These are phyloP conservation scores for Phenganax subtilis DNA, from an alignment of 92 coral and sea anemone genomes.

Conservation along the genomic window DNA sequence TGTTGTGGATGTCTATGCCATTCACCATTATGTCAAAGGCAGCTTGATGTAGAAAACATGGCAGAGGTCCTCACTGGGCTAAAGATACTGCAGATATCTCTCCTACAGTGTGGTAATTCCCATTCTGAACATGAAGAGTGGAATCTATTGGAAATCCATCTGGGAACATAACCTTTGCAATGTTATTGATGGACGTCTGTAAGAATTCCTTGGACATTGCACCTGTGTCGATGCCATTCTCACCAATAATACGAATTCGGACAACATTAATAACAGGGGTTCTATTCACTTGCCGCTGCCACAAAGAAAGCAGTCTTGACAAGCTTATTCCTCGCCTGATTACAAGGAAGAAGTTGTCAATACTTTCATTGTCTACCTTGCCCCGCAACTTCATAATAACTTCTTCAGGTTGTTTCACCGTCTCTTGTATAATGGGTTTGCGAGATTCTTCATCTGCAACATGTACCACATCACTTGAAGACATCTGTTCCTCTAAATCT, in stretches of 20 bases:
- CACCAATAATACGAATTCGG: slow-evolving; percentile 32
- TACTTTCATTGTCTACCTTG: not conserved
- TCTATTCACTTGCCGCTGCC: not conserved
- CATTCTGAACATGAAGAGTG: slow-evolving; percentile 44
- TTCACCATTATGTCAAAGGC: slow-evolving; percentile 30
- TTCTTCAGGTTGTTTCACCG: not conserved
- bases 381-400: not conserved
- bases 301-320: slow-evolving; percentile 6
- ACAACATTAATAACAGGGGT: slow-evolving; percentile 13
- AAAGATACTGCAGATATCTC: slow-evolving; percentile 26
- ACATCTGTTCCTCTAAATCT: not conserved
- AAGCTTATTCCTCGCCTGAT: slow-evolving; percentile 2
- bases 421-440: not conserved
- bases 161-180: slow-evolving; percentile 40
- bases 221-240: slow-evolving; percentile 32
- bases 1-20: slow-evolving; percentile 40
- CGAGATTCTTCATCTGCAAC: not conserved
- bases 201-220: slow-evolving; percentile 39
- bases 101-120: slow-evolving; percentile 33
- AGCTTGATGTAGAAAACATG: slow-evolving; percentile 40
- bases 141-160: slow-evolving; percentile 47
- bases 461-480: not conserved
- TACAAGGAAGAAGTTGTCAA: slow-evolving; percentile 5
- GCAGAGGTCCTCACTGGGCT: slow-evolving; percentile 43
- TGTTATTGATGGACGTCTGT: slow-evolving; percentile 2